Evolutionary conservation across 2,888 invertebrate species (phyloP).

Genomic region (Lasiommata megera): DNA sequence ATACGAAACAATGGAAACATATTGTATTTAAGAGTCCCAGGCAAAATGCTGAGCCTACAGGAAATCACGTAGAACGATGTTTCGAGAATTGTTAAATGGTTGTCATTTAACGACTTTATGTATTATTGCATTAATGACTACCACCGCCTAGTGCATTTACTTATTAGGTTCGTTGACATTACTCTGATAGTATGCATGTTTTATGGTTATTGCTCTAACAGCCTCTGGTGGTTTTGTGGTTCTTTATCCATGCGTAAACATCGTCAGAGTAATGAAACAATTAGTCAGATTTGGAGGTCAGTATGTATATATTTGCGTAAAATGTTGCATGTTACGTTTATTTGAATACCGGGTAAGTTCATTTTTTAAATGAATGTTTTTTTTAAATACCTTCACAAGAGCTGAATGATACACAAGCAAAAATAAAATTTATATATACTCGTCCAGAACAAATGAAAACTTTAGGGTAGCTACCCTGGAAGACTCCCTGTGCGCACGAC

Average conservation of each 20-base stretch:
- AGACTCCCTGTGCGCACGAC: too few relatives aligned
- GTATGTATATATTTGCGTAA: too few relatives aligned
- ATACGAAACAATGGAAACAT: slow-evolving; percentile 64
- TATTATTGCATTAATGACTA: slow-evolving; percentile 33
- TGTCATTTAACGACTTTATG: slow-evolving; percentile 39
- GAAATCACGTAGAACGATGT: slow-evolving; percentile 67
- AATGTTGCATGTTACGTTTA: too few relatives aligned
- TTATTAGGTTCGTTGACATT: slow-evolving; percentile 36
- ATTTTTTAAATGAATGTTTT: too few relatives aligned
- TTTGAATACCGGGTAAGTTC: too few relatives aligned
- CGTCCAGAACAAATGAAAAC: too few relatives aligned
- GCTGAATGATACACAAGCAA: too few relatives aligned
- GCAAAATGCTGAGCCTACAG: slow-evolving; percentile 58
- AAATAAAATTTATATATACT: too few relatives aligned
- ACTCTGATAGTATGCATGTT: slow-evolving; percentile 16
- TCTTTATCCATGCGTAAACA: neutral
- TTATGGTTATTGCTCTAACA: slow-evolving; percentile 11
- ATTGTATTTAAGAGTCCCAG: slow-evolving; percentile 47
- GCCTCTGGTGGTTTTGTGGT: neutral
- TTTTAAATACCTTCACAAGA: too few relatives aligned
- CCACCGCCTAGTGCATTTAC: slow-evolving; percentile 29
- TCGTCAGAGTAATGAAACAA: neutral
- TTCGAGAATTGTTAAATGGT: slow-evolving; percentile 57
- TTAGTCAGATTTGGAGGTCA: neutral
- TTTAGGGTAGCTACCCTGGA: too few relatives aligned